These are phyloP conservation scores for Typhlichthys subterraneus DNA, from an alignment of 2,797 vertebrate species.

Conservation along the genomic window DNA sequence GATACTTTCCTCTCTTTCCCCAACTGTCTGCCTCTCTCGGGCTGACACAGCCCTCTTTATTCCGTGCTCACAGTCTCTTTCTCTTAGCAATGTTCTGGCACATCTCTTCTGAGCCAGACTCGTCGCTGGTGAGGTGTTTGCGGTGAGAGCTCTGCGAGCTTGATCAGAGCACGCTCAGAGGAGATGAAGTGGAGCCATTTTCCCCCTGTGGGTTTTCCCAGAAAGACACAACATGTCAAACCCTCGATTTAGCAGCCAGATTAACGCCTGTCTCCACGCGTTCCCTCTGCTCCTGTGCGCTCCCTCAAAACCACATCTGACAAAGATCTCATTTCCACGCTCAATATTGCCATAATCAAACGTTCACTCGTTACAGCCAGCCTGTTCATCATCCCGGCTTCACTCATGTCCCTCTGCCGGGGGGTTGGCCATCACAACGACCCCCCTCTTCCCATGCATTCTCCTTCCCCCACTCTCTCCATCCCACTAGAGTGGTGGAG, in stretches of 20 bases:
- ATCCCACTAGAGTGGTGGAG: constrained; percentile 26
- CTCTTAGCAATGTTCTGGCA: constrained; percentile 23
- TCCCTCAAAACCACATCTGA: constrained; percentile 84
- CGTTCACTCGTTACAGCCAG: constrained; percentile 74
- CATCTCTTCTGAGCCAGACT: neutral
- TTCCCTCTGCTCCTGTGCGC: constrained; percentile 68
- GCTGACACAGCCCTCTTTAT: constrained; percentile 49
- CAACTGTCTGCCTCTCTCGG: constrained; percentile 44
- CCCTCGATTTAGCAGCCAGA: constrained; percentile 79
- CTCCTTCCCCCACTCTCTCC: constrained; percentile 32
- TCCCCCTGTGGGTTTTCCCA: constrained; percentile 39
- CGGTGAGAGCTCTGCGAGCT: constrained; percentile 26
- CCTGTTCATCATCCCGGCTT: constrained; percentile 81
- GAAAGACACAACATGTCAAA: constrained; percentile 74
- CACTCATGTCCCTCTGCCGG: constrained; percentile 52
- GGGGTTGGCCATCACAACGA: constrained; percentile 35
- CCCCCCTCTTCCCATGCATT: constrained; percentile 17
- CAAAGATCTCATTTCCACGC: constrained; percentile 81
- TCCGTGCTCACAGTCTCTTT: constrained; percentile 19
- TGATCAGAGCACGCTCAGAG: constrained; percentile 35
- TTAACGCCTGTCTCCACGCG: constrained; percentile 76
- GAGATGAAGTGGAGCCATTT: constrained; percentile 26
- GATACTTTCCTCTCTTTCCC: constrained; percentile 62
- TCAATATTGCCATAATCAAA: constrained; percentile 86
- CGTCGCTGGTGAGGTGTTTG: constrained; percentile 20